Conservation (phyloP, 2,797 vertebrate species). For the Chaenodraco wilsoni region DNA sequence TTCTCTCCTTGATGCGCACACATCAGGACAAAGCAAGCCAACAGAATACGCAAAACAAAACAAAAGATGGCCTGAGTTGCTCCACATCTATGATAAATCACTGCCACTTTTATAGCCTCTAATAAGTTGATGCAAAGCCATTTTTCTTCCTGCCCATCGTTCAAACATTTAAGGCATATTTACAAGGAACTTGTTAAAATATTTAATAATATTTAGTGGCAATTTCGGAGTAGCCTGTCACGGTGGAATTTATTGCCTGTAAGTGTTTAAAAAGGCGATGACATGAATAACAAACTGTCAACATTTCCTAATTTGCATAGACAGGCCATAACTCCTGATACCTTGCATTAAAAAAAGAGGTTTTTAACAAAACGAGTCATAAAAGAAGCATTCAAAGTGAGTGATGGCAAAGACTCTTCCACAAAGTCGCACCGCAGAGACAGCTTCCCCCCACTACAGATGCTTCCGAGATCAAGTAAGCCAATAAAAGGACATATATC, state of each 20-base stretch:
- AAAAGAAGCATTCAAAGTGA: conserved; percentile 86
- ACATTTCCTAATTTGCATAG: conserved; percentile 88
- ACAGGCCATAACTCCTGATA: conserved; percentile 88
- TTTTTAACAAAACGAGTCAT: conserved; percentile 91
- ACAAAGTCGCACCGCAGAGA: conserved; percentile 81
- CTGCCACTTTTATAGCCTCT: conserved; percentile 85
- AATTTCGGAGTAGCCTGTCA: conserved; percentile 87
- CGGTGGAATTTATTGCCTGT: conserved; percentile 83
- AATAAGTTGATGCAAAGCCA: conserved; percentile 91
- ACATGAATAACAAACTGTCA: conserved; percentile 92
- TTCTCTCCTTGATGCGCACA: conserved; percentile 77
- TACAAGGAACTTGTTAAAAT: conserved; percentile 93
- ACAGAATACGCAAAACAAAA: conserved; percentile 79
- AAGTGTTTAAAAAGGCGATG: conserved; percentile 90
- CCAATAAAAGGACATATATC: conserved; percentile 90
- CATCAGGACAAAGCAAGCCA: conserved; percentile 80
- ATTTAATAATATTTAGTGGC: conserved; percentile 92
- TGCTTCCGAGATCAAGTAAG: conserved; percentile 85
- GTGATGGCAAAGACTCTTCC: conserved; percentile 83
- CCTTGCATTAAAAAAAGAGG: conserved; percentile 87
- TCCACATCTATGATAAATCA: conserved; percentile 84
- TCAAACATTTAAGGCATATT: conserved; percentile 91
- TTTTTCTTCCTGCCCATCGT: conserved; percentile 88
- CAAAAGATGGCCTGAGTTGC: conserved; percentile 80
- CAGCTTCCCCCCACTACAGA: conserved; percentile 77